Percentiles rank a stretch among this genome's conserved stretches.
Evolutionary conservation across 2,113 vertebrate genomes (phyloP).

Genomic region (Pantherophis guttatus): DNA sequence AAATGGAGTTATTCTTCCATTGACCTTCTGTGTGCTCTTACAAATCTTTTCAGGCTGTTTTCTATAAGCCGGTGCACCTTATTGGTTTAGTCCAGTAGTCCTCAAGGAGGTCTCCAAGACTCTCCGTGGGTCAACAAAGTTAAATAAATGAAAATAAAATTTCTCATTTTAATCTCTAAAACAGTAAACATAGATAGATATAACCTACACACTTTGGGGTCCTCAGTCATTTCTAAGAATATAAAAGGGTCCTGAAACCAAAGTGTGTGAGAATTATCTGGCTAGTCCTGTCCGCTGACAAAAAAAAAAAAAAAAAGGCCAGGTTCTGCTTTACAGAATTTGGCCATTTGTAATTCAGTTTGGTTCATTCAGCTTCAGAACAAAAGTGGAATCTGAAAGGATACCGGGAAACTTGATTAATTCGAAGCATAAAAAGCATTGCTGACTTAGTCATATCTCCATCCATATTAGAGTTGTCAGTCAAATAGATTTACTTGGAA

Average conservation of each 20-base stretch:
- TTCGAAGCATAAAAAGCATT: neutral
- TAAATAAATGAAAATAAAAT: neutral
- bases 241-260: neutral
- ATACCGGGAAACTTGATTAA: neutral
- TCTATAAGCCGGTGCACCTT: neutral
- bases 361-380: neutral
- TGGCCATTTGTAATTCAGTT: neutral
- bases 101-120: neutral
- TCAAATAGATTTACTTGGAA: neutral
- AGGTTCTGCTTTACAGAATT: neutral
- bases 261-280: neutral
- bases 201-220: neutral
- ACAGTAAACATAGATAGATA: neutral
- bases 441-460: neutral
- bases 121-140: neutral
- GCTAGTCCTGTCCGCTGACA: neutral
- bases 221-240: neutral
- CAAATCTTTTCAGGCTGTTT: neutral
- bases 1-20: neutral
- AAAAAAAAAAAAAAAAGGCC: neutral
- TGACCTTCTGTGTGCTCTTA: neutral
- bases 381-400: too few relatives aligned
- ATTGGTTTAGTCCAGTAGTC: neutral
- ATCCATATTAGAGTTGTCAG: neutral
- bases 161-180: neutral